Percentiles rank a stretch among this genome's conserved stretches.
phyloP scores from a whole-genome alignment of 2,113 vertebrate genomes.

The Addax nasomaculatus region DNA sequence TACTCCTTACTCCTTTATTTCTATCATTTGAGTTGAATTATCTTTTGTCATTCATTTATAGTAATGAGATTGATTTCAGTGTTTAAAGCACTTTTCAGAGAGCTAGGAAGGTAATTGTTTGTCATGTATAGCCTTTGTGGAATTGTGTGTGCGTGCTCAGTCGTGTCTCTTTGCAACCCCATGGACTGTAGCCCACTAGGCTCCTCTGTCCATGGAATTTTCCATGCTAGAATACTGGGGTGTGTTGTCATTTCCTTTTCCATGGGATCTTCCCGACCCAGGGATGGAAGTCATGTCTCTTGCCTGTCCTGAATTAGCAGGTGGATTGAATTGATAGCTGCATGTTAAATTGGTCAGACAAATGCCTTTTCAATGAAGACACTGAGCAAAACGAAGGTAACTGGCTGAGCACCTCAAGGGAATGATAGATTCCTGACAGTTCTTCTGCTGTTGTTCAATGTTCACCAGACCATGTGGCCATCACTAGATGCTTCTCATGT shows the following conservation, averaged over 20 bases:
- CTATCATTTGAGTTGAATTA: not conserved
- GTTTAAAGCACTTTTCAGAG: not conserved
- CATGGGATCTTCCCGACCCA: not conserved
- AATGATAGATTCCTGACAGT: not conserved
- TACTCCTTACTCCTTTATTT: not conserved
- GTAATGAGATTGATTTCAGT: not conserved
- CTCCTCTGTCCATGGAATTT: not conserved
- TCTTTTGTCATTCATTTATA: not conserved
- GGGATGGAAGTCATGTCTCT: not conserved
- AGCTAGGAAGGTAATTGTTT: not conserved
- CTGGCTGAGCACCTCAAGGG: not conserved
- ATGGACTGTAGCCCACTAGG: not conserved
- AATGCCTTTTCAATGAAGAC: not conserved
- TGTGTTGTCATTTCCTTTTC: not conserved
- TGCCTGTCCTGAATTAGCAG: not conserved
- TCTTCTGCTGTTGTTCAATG: not conserved
- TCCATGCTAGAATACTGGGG: not conserved
- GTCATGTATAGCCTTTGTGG: not conserved
- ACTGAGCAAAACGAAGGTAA: not conserved
- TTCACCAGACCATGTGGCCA: not conserved
- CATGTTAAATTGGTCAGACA: not conserved
- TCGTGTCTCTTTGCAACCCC: accelerated
- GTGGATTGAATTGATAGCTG: not conserved
- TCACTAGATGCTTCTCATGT: not conserved
- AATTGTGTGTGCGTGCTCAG: not conserved